These are phyloP conservation scores for Epinephelus moara DNA, from an alignment of 2,113 vertebrate genomes.

Conservation along the genomic window DNA sequence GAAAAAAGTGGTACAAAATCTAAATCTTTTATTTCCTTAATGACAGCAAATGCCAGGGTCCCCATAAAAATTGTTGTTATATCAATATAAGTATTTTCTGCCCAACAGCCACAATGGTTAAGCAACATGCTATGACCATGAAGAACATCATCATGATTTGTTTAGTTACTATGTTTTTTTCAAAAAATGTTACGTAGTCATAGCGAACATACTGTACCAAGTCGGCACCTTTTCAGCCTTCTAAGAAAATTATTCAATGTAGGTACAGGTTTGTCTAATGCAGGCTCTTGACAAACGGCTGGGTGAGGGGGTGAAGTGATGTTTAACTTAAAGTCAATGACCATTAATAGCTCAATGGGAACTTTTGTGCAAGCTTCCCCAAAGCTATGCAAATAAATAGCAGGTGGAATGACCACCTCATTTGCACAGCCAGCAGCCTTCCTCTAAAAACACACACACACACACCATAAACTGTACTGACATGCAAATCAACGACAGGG, in stretches of 20 bases:
- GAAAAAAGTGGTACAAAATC: background rate
- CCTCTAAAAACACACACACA: constrained; percentile 10
- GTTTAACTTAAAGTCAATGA: constrained; percentile 17
- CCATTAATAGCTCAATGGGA: constrained; percentile 16
- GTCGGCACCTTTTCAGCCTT: background rate
- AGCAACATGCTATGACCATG: background rate
- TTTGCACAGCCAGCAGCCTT: constrained; percentile 66
- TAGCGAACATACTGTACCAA: background rate
- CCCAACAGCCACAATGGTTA: background rate
- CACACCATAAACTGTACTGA: constrained; percentile 6
- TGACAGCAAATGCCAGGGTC: background rate
- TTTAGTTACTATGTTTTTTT: background rate
- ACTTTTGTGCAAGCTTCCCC: constrained; percentile 59
- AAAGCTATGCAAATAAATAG: constrained; percentile 77
- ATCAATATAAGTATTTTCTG: background rate
- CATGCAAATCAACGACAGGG: constrained; percentile 70
- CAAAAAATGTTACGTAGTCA: background rate
- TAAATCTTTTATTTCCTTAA: background rate
- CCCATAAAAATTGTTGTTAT: background rate
- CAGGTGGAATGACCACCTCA: constrained; percentile 67
- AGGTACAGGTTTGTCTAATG: background rate
- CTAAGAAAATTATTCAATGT: background rate
- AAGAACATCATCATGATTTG: background rate
- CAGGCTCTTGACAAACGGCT: too few relatives aligned
- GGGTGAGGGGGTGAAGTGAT: background rate